phyloP scores from a whole-genome alignment of 2,113 vertebrate genomes.

The Clupea harengus region DNA sequence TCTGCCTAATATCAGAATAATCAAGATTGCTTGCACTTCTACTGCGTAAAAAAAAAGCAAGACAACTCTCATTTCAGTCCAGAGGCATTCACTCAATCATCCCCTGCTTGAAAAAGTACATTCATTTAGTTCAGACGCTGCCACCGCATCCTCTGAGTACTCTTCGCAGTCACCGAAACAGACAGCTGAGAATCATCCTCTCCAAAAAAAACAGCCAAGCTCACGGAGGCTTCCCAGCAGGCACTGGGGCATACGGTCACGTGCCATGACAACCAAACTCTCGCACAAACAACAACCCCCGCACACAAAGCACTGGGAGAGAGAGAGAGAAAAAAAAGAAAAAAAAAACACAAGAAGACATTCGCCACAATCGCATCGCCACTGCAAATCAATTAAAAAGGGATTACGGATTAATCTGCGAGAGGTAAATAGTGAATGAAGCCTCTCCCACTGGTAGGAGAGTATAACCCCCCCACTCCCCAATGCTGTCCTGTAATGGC shows the following conservation, averaged over 20 bases:
- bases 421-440: slow-evolving; percentile 20
- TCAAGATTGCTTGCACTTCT: slow-evolving; percentile 13
- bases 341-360: background rate
- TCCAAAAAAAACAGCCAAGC: background rate
- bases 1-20: slow-evolving; percentile 18
- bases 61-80: slow-evolving; percentile 10
- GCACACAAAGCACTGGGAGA: background rate
- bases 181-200: slow-evolving; percentile 15
- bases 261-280: slow-evolving; percentile 8
- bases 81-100: slow-evolving; percentile 4
- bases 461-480: background rate
- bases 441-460: background rate
- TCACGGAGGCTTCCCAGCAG: background rate
- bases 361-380: background rate
- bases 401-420: slow-evolving; percentile 12
- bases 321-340: too few species aligned
- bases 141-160: slow-evolving; percentile 3
- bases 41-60: background rate
- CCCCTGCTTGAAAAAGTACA: slow-evolving; percentile 9
- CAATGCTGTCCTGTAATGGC: background rate
- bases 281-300: background rate
- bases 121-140: background rate
- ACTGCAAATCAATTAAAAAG: slow-evolving; percentile 19
- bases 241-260: background rate
- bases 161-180: slow-evolving; percentile 2